A percentile compares a stretch with the other conserved stretches of the same genome.
phyloP scores from a whole-genome alignment of 2,797 vertebrate genomes.

The Centroberyx gerrardi region DNA sequence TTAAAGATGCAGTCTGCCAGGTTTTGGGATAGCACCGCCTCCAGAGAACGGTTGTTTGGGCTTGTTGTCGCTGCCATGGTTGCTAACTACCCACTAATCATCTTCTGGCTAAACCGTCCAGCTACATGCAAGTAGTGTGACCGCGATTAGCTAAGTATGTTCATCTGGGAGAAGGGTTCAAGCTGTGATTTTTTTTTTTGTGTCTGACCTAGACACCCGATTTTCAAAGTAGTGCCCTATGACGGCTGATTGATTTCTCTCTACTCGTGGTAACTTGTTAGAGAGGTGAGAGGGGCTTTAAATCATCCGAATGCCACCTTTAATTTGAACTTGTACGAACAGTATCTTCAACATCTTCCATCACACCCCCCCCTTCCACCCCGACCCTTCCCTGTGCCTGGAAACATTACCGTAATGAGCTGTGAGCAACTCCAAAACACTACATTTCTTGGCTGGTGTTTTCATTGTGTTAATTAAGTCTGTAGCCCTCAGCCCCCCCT shows the following conservation, averaged over 20 bases:
- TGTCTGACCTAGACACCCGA: conserved; percentile 25
- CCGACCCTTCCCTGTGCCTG: conserved; percentile 54
- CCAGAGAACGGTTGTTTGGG: conserved; percentile 71
- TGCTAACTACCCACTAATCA: conserved; percentile 77
- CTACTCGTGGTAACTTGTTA: conserved; percentile 10
- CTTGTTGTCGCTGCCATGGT: conserved; percentile 79
- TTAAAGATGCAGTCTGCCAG: conserved; percentile 77
- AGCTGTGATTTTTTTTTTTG: conserved; percentile 33
- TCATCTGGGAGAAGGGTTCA: conserved; percentile 46
- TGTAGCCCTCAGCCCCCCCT: conserved; percentile 52
- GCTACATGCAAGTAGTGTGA: conserved; percentile 65
- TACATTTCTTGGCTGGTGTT: conserved; percentile 74
- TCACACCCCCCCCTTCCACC: conserved; percentile 15
- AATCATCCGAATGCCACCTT: conserved; percentile 26
- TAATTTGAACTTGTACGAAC: conserved; percentile 44
- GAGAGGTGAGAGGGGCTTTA: conserved; percentile 30
- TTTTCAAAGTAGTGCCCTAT: neutral
- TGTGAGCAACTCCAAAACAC: conserved; percentile 71
- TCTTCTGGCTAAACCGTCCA: conserved; percentile 65
- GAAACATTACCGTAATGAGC: conserved; percentile 78
- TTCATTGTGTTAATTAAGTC: conserved; percentile 80
- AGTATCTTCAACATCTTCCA: conserved; percentile 50
- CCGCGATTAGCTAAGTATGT: conserved; percentile 65
- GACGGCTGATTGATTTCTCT: neutral
- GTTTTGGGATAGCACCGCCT: conserved; percentile 65